Conservation (phyloP, 2,113 vertebrate species). For the Lophura nycthemera region DNA sequence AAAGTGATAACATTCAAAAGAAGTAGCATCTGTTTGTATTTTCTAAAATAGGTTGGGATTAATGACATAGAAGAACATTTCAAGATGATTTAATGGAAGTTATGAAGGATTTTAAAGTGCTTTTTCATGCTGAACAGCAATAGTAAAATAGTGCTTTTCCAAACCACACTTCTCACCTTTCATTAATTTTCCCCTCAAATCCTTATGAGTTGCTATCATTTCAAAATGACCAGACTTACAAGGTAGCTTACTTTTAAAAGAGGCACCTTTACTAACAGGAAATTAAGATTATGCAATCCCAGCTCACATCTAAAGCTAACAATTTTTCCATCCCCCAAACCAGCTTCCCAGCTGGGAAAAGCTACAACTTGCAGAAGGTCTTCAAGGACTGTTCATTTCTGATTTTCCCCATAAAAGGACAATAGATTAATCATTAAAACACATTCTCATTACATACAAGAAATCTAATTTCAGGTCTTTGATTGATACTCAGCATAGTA, state of each 20-base stretch:
- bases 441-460: not conserved
- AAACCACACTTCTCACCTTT: not conserved
- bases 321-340: not conserved
- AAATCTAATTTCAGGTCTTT: not conserved
- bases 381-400: not conserved
- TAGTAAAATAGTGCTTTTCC: not conserved
- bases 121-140: not conserved
- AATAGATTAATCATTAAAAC: not conserved
- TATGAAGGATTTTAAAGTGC: not conserved
- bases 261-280: not conserved
- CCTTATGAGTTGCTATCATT: not conserved
- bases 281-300: not conserved
- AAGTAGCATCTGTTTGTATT: slow-evolving; percentile 7
- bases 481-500: not conserved
- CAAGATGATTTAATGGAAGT: not conserved
- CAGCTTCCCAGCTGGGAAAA: not conserved
- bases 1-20: not conserved
- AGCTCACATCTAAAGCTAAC: not conserved
- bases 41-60: not conserved
- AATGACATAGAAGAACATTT: slow-evolving; percentile 21
- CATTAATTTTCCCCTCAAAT: not conserved
- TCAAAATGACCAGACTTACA: not conserved
- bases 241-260: not conserved
- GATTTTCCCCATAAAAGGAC: not conserved
- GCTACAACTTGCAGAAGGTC: not conserved